phyloP scores from a whole-genome alignment of 2,888 invertebrate species.

The Lacanobia wlatinum region DNA sequence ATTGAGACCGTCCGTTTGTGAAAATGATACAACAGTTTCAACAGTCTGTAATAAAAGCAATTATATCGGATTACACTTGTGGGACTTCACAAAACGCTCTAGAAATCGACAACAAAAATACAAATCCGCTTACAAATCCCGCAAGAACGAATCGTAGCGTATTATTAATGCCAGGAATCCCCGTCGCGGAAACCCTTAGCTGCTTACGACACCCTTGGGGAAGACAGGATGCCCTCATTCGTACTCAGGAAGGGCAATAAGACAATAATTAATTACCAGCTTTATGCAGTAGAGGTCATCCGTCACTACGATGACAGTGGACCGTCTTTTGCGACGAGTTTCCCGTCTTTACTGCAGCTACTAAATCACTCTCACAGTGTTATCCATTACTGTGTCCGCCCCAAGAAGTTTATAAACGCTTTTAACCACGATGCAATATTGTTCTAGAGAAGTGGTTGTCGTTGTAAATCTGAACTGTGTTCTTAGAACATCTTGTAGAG shows the following conservation, averaged over 20 bases:
- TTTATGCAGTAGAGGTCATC: constrained; percentile 58
- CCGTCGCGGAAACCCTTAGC: constrained; percentile 12
- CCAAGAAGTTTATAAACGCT: constrained; percentile 64
- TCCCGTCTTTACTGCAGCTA: constrained; percentile 56
- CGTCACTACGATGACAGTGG: constrained; percentile 59
- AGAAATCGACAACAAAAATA: constrained; percentile 34
- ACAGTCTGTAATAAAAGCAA: constrained; percentile 13
- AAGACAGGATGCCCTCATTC: constrained; percentile 22
- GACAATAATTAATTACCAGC: constrained; percentile 54
- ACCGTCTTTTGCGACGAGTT: constrained; percentile 40
- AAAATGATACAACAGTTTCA: constrained; percentile 7
- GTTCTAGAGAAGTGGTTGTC: constrained; percentile 32
- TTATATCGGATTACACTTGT: constrained; percentile 38
- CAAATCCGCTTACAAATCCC: constrained; percentile 37
- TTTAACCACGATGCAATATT: constrained; percentile 34
- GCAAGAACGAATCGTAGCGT: constrained; percentile 13
- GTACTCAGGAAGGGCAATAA: constrained; percentile 27
- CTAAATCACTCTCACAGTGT: constrained; percentile 75
- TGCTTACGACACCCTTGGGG: constrained; percentile 25
- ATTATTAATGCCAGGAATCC: constrained; percentile 35
- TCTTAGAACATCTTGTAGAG: constrained; percentile 8
- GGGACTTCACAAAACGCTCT: constrained; percentile 26
- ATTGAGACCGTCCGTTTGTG: constrained; percentile 3
- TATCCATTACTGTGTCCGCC: constrained; percentile 72
- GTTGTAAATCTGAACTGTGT: constrained; percentile 21